Evolutionary conservation across 30 jellyfish, hydroid and myxozoan species (phyloP).

Genomic region (Phacellophora camtschatica): DNA sequence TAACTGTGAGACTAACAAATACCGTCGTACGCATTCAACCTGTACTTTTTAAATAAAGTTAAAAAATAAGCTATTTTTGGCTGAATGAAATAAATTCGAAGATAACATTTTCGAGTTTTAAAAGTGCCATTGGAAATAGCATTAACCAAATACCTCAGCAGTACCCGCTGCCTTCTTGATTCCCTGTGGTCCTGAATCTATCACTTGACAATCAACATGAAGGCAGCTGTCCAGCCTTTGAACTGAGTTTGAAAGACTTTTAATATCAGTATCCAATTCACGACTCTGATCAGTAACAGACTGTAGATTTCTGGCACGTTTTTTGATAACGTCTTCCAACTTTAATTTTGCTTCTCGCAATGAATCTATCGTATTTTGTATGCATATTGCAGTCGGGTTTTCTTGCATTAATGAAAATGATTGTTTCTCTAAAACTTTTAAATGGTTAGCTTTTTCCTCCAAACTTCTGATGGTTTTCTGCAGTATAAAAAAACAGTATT

Average conservation of each 20-base stretch:
- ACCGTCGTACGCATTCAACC: too few relatives aligned
- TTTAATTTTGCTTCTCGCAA: neutral
- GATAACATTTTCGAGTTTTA: too few relatives aligned
- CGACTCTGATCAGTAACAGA: neutral
- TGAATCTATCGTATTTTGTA: neutral
- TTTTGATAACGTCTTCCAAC: neutral
- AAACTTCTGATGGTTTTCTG: neutral
- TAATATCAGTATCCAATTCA: neutral
- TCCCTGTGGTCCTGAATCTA: constrained; percentile 15
- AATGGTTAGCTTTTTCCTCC: neutral
- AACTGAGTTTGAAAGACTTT: neutral
- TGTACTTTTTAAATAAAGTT: too few relatives aligned
- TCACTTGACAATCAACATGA: constrained; percentile 17
- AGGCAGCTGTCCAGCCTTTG: constrained; percentile 15
- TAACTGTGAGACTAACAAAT: too few relatives aligned
- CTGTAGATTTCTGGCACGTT: neutral
- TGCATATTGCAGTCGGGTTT: neutral
- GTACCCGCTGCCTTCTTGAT: constrained; percentile 1
- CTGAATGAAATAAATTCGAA: too few relatives aligned
- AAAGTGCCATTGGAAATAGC: too few relatives aligned
- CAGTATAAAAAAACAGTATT: neutral
- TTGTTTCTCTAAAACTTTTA: constrained; percentile 8
- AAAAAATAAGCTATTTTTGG: too few relatives aligned
- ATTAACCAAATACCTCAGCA: constrained; percentile 17
- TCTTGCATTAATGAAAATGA: neutral